phyloP scores from a whole-genome alignment of 2,113 vertebrate genomes.

The Meleagris gallopavo region DNA sequence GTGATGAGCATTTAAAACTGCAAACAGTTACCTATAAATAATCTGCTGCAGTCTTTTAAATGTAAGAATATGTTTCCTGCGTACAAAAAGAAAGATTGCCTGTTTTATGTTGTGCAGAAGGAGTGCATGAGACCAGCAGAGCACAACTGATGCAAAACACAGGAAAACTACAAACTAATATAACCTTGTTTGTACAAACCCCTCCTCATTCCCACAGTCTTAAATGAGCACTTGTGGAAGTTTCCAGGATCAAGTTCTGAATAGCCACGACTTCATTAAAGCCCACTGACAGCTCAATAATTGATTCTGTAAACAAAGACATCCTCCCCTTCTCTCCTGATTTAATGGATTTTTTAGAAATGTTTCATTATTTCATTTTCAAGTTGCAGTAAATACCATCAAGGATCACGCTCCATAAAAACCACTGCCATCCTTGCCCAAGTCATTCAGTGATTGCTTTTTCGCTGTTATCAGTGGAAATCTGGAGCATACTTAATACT shows the following conservation, averaged over 20 bases:
- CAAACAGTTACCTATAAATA: neutral
- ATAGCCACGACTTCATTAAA: constrained; percentile 51
- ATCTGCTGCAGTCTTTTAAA: constrained; percentile 25
- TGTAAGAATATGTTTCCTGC: neutral
- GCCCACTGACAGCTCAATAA: constrained; percentile 26
- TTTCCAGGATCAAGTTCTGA: constrained; percentile 62
- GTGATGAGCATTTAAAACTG: constrained; percentile 25
- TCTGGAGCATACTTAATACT: neutral
- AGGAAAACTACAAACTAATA: neutral
- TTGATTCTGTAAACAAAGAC: constrained; percentile 55
- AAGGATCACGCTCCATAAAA: neutral
- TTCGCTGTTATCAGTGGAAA: neutral
- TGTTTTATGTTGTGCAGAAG: neutral
- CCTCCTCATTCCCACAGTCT: constrained; percentile 19
- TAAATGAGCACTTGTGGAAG: constrained; percentile 7
- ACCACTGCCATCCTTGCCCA: neutral
- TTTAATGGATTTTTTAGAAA: neutral
- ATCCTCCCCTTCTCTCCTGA: neutral
- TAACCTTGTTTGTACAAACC: constrained; percentile 30
- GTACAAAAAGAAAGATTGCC: neutral
- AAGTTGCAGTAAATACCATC: neutral
- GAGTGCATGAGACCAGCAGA: neutral
- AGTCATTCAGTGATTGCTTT: neutral
- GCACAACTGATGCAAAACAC: neutral
- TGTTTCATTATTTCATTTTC: neutral